Conservation (phyloP, 2,113 vertebrate genomes). For the Cranoglanis bouderius region DNA sequence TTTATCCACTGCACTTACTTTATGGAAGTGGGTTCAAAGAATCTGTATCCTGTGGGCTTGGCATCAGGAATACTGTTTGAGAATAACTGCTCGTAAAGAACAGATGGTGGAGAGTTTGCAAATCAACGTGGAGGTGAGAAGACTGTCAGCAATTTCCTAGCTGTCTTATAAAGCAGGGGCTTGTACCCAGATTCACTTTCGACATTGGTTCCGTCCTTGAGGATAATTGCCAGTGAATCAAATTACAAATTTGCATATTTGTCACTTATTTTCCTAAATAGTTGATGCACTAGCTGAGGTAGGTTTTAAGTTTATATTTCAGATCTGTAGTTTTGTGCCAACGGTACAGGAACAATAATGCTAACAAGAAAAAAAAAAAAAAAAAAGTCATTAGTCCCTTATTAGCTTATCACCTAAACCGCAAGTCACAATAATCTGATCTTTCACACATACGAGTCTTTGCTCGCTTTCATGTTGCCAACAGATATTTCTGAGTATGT, state of each 20-base stretch:
- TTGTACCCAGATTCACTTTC: not conserved
- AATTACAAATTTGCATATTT: not conserved
- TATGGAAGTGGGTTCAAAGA: constrained; percentile 27
- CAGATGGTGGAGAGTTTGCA: constrained; percentile 24
- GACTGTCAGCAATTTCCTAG: constrained; percentile 22
- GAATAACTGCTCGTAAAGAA: constrained; percentile 16
- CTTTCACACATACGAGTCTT: constrained; percentile 12
- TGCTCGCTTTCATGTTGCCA: not conserved
- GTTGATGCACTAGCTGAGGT: not conserved
- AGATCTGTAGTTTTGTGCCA: not conserved
- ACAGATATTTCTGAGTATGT: constrained; percentile 15
- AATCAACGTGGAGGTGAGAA: constrained; percentile 31
- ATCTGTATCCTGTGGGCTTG: constrained; percentile 12
- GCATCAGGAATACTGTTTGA: not conserved
- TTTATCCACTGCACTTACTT: constrained; percentile 21
- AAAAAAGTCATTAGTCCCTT: not conserved
- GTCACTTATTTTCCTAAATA: not conserved
- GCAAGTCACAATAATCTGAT: not conserved
- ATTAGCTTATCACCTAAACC: not conserved
- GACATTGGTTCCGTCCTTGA: not conserved
- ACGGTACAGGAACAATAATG: not conserved
- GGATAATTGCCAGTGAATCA: not conserved
- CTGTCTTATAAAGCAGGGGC: not conserved
- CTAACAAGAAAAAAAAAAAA: not conserved
- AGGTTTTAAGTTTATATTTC: not conserved